These are phyloP conservation scores for Chrysotoxum bicinctum DNA, from an alignment of 2,888 invertebrate species.

Conservation along the genomic window DNA sequence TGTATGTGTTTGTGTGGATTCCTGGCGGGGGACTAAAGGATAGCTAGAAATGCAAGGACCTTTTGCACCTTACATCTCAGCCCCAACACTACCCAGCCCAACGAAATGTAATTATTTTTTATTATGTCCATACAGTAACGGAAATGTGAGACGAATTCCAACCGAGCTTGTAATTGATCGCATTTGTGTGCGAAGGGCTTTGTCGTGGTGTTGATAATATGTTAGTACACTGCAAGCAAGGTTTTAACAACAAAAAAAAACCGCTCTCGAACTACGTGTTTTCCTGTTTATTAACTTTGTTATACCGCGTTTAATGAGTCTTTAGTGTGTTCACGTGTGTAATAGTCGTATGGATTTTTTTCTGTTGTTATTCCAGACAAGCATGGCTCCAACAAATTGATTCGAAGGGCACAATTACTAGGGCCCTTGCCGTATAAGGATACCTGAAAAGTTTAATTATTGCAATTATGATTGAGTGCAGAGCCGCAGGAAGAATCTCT, in stretches of 20 bases:
- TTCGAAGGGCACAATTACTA: conserved; percentile 33
- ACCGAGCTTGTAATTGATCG: conserved; percentile 50
- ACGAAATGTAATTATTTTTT: conserved; percentile 62
- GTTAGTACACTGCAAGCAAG: not conserved
- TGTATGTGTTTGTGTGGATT: not conserved
- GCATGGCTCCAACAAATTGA: conserved; percentile 37
- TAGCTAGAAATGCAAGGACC: not conserved
- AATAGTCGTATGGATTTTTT: conserved; percentile 1
- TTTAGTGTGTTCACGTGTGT: conserved; percentile 29
- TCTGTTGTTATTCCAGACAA: not conserved
- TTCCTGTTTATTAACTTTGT: conserved; percentile 61
- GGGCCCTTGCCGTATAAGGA: not conserved
- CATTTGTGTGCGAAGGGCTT: conserved; percentile 18
- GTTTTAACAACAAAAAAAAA: not conserved
- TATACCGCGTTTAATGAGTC: conserved; percentile 46
- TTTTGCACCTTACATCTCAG: not conserved
- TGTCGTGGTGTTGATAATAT: not conserved
- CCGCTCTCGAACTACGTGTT: conserved; percentile 46
- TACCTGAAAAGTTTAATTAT: conserved; percentile 38
- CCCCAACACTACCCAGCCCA: not conserved
- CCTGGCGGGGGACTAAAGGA: not conserved
- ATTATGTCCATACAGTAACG: conserved; percentile 61
- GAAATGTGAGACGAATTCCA: conserved; percentile 69
- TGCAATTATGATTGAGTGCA: conserved; percentile 35
- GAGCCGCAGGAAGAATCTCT: not conserved